Evolutionary conservation across 2,113 vertebrate species (phyloP).

Genomic region (Carlito syrichta): DNA sequence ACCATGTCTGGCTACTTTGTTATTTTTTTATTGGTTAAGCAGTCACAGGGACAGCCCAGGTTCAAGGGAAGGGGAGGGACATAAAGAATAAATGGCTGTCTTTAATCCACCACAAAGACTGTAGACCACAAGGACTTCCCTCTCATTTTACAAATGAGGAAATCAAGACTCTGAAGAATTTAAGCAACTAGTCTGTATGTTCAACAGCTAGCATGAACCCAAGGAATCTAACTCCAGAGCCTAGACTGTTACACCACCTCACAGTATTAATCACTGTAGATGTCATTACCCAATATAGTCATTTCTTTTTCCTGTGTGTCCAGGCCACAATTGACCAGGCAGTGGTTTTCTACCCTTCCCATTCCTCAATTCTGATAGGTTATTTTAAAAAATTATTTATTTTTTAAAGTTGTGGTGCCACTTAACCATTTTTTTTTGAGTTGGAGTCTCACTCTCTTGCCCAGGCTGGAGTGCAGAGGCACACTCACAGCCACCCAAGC

Average conservation of each 20-base stretch:
- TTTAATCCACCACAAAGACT: neutral
- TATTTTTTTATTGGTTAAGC: neutral
- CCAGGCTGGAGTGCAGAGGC: no score
- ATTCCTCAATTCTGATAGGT: neutral
- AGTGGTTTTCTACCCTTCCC: neutral
- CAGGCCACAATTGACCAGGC: neutral
- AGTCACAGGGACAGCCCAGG: neutral
- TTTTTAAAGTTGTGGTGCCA: neutral
- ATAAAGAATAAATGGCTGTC: neutral
- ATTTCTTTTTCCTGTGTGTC: neutral
- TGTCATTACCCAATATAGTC: neutral
- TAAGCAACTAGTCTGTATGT: neutral
- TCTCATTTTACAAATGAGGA: conserved; percentile 12
- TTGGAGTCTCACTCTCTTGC: no score
- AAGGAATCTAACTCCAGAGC: neutral
- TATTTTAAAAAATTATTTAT: neutral
- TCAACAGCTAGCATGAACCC: neutral
- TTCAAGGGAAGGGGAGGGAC: neutral
- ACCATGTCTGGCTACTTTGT: no score
- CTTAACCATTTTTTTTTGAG: neutral
- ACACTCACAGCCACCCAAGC: no score
- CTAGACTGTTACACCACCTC: neutral
- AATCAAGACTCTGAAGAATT: neutral
- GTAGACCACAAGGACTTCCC: neutral
- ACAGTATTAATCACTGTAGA: neutral